Base-by-base conservation (phyloP, 2,888 invertebrate species). In the Anagyrus pseudococci region DNA sequence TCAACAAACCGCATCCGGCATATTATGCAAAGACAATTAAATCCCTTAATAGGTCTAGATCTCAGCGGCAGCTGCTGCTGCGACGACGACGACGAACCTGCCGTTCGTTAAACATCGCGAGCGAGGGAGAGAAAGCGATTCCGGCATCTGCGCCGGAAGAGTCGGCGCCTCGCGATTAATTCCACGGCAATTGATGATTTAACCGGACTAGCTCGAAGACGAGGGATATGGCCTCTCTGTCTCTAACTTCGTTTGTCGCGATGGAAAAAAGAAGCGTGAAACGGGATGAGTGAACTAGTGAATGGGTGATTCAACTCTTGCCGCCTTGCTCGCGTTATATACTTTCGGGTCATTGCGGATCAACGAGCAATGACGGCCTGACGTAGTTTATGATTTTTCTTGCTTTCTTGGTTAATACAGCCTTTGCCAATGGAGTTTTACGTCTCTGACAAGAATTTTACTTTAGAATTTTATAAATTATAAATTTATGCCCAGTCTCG, bases 311-410 rank as follows among this genome's bases (percentile, higher is more conserved):
- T 77, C 75, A 75, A 71, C 72, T 64, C 58, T 68, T 29, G 59
- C 68, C 69, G 73, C 67, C 71, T 69, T n/a, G n/a, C n/a, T n/a
- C n/a, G n/a, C n/a, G n/a, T n/a, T n/a, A n/a, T n/a, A n/a, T n/a
- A n/a, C n/a, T n/a, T 70, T 71, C 69, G 67, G 75, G 77, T 78
- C 76, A 77, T 20, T 20, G 46, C 68, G 73, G 76, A 72, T 78
- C 76, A 79, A 77, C 74, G 75, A 72, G 68, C 71, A 73, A 73
- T 77, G 76, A 74, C 76, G 75, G 73, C 71, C 71, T 19, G 29
- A 4, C 29, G 29, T 29, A 29, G 29, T 4, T 10, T 29, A 10
- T 29, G 4, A 7, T 29, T 29, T 29, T 29, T 29, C 10, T 29
- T 10, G 4, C 29, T 10, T 29, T 29, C 29, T 29, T 29, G 10